Conservation (phyloP, 2,797 vertebrate species). For the Urophycis tenuis region DNA sequence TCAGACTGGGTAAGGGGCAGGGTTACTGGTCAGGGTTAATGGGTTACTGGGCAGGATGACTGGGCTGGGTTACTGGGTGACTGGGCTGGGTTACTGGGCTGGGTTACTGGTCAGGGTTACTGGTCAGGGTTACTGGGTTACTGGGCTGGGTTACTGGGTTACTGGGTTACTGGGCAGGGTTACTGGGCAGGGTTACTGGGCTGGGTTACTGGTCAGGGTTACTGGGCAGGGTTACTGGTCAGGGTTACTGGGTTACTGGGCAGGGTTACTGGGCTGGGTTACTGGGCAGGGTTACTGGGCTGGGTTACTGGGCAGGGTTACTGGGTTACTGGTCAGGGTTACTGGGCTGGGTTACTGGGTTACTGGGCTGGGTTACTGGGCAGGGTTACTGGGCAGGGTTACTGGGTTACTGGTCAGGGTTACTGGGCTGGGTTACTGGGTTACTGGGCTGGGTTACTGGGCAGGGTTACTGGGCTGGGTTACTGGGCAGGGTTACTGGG, state of each 20-base stretch:
- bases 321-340: background rate
- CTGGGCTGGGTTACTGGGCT: background rate
- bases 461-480: background rate
- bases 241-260: too few relatives aligned
- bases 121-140: background rate
- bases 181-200: background rate
- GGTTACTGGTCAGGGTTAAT: background rate
- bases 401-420: background rate
- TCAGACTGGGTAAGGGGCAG: background rate
- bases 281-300: background rate
- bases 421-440: background rate
- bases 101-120: too few relatives aligned
- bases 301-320: too few relatives aligned
- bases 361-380: too few relatives aligned
- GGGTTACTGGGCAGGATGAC: too few relatives aligned
- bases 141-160: background rate
- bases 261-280: background rate
- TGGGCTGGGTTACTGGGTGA: background rate
- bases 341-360: background rate
- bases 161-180: too few relatives aligned
- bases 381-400: too few relatives aligned
- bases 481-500: background rate
- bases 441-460: too few relatives aligned
- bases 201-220: too few relatives aligned
- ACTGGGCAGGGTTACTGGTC: background rate